A percentile compares a stretch with the other conserved stretches of the same genome.
These are phyloP conservation scores for Emydocephalus ijimae DNA, from an alignment of 2,113 vertebrate species.

Conservation along the genomic window DNA sequence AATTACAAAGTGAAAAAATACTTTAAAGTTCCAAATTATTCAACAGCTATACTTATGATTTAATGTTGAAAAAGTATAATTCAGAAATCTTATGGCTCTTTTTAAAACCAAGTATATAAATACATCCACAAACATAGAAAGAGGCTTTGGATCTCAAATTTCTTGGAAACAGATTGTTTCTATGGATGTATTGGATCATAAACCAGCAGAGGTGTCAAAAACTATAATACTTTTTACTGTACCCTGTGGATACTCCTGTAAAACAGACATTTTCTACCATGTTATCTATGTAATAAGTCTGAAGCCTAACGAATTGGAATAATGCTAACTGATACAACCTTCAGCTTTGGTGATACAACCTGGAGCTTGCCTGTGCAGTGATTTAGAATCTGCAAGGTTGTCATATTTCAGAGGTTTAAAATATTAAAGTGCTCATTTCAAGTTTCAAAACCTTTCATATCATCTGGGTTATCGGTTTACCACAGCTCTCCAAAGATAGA, in stretches of 20 bases:
- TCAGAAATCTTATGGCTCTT: neutral
- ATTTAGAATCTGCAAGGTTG: neutral
- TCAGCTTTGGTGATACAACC: neutral
- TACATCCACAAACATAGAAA: neutral
- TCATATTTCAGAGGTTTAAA: neutral
- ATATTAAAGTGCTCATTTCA: neutral
- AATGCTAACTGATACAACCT: neutral
- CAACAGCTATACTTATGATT: neutral
- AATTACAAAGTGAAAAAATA: neutral
- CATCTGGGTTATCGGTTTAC: neutral
- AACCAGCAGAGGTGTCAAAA: neutral
- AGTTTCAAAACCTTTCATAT: neutral
- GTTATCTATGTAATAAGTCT: neutral
- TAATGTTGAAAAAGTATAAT: neutral
- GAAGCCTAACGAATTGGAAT: neutral
- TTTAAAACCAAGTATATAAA: neutral
- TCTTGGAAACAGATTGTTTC: neutral
- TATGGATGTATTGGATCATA: neutral
- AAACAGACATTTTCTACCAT: neutral
- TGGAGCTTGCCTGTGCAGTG: neutral
- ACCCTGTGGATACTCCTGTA: neutral
- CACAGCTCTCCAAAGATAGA: neutral
- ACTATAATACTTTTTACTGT: neutral
- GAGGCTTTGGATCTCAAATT: neutral
- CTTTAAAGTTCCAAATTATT: neutral